Evolutionary conservation across 2,113 vertebrate species (phyloP).

Genomic region (Phalacrocorax aristotelis): DNA sequence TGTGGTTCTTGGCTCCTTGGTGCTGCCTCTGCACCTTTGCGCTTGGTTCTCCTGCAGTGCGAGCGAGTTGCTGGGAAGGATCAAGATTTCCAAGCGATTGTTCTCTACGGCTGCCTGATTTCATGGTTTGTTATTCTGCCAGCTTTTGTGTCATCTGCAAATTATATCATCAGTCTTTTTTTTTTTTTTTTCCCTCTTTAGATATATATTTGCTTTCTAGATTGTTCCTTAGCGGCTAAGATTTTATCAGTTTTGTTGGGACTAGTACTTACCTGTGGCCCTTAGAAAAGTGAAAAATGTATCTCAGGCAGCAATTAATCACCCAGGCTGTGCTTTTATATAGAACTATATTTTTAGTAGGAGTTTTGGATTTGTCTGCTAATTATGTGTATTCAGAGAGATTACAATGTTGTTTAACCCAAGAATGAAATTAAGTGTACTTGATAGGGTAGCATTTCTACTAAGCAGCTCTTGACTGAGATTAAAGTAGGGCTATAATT

Average conservation of each 20-base stretch:
- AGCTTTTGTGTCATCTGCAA: neutral
- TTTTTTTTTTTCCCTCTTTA: neutral
- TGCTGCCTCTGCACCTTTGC: fast-evolving
- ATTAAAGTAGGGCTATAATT: neutral
- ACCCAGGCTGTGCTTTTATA: neutral
- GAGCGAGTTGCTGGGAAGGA: neutral
- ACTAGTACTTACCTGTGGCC: neutral
- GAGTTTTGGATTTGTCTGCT: neutral
- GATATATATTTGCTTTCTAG: neutral
- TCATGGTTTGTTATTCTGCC: neutral
- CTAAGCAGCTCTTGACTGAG: neutral
- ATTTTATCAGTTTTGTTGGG: neutral
- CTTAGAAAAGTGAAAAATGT: neutral
- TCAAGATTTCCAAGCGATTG: neutral
- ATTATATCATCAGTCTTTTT: neutral
- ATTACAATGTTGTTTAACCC: neutral
- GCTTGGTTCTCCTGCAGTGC: neutral
- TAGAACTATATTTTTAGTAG: neutral
- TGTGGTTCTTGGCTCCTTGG: fast-evolving
- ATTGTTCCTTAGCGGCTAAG: neutral
- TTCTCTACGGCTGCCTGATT: neutral
- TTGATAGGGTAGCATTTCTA: neutral
- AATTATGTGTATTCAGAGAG: neutral
- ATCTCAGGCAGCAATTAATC: neutral
- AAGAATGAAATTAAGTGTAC: neutral